Evolutionary conservation across 2,888 invertebrate genomes (phyloP), one percentile per base, ranked within the genome.

Genomic region (Baronia brevicornis): DNA sequence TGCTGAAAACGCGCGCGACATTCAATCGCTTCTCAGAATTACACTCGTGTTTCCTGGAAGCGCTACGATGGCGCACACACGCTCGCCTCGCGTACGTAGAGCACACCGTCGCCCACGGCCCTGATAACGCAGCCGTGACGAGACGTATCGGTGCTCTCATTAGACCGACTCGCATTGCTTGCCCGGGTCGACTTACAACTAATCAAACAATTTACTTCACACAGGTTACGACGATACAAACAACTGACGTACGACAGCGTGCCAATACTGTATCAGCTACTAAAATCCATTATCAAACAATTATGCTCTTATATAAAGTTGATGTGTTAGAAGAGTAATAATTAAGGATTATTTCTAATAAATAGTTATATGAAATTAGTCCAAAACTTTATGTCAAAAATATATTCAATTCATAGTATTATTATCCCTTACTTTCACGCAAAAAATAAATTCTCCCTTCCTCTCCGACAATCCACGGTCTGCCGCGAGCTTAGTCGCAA

Each of bases 31-130:
- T 75, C 82, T 46, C 65, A 73, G 82, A 82, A 82, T 74, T 56
- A 57, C 70, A 79, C 70, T 70, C 77, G 78, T 68, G 70, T 68
- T 84, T 82, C 82, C 74, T 72, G 77, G 82, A 84, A 84, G 64
- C 69, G 71, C 71, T 73, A 80, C 79, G 79, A 80, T 61, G 50
- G 67, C 78, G 66, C 77, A 73, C 75, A 70, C 54, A 46, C 54
- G 50, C 44, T 7, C 10, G 59, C 40, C 38, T 37, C 44, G 47
- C 52, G 47, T 51, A 57, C 49, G 57, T 63, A 62, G 60, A 51
- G 54, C 51, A 57, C 73, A 74, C 73, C 43, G 43, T 32, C 65
- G 56, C 71, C 64, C 63, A 67, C 73, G 72, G 64, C 69, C 64
- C 70, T 78, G 79, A 80, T 80, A 80, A 77, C 62, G 43, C 46